Conservation (phyloP, 2,113 vertebrate genomes). For the Cephalopholis sonnerati region DNA sequence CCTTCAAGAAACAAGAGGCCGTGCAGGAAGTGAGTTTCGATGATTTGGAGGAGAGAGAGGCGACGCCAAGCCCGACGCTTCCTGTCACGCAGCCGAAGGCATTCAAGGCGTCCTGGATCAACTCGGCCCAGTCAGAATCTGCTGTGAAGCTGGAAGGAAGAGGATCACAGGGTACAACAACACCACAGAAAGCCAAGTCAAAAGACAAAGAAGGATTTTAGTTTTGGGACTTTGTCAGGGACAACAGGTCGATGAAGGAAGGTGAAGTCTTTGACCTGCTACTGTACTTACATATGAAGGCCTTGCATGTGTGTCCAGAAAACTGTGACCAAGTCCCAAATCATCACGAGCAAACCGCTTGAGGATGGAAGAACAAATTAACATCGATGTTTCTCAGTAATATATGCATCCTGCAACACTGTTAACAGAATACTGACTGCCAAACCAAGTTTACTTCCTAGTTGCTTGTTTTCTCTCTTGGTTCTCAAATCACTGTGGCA, state of each 20-base stretch:
- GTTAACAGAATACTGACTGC: conserved; percentile 59
- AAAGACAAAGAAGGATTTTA: conserved; percentile 77
- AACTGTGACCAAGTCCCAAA: conserved; percentile 64
- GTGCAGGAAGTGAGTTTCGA: conserved; percentile 95
- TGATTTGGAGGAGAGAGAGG: conserved; percentile 68
- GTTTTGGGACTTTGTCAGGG: not conserved
- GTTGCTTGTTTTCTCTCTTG: conserved; percentile 52
- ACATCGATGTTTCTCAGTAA: conserved; percentile 33
- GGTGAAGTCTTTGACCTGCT: conserved; percentile 43
- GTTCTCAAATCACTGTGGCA: conserved; percentile 75
- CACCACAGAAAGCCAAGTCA: conserved; percentile 83
- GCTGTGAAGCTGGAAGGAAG: conserved; percentile 43
- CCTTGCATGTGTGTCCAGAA: conserved; percentile 68
- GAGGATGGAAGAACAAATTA: conserved; percentile 45
- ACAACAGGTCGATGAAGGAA: conserved; percentile 11
- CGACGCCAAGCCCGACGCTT: not conserved
- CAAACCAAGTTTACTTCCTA: conserved; percentile 58
- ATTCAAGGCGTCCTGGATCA: conserved; percentile 79
- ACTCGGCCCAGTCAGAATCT: conserved; percentile 43
- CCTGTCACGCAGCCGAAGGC: conserved; percentile 47
- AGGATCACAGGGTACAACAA: conserved; percentile 46
- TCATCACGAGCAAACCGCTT: conserved; percentile 39
- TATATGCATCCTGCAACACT: conserved; percentile 61
- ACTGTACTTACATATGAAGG: conserved; percentile 60
- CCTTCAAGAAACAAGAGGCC: conserved; percentile 95